A percentile compares a stretch with the other conserved stretches of the same genome.
Conservation (phyloP, 35 echinoderm and acorn worm species). For the Chiridota heheva region DNA sequence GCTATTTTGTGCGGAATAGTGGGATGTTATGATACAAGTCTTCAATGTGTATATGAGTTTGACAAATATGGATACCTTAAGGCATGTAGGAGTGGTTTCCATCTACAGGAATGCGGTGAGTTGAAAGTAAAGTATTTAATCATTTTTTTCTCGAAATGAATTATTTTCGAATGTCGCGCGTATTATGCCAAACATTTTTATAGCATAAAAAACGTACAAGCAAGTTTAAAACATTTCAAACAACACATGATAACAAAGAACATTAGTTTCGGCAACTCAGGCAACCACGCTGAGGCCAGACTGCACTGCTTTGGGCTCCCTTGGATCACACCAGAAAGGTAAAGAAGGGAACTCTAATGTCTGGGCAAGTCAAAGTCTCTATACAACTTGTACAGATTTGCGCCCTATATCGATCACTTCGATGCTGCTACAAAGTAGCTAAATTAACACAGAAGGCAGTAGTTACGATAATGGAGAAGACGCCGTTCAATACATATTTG, state of each 20-base stretch:
- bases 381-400: too few relatives aligned
- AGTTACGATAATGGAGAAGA: too few relatives aligned
- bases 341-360: too few relatives aligned
- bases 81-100: slow-evolving; percentile 51
- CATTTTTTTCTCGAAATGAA: background rate
- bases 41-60: slow-evolving; percentile 31
- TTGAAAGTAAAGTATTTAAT: background rate
- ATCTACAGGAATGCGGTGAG: slow-evolving; percentile 51
- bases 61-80: slow-evolving; percentile 15
- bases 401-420: too few relatives aligned
- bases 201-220: background rate
- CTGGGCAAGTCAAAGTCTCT: too few relatives aligned
- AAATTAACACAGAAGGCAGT: too few relatives aligned
- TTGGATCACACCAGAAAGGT: too few relatives aligned
- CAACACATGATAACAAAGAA: background rate
- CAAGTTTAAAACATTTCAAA: background rate
- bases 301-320: too few relatives aligned
- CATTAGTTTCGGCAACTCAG: background rate
- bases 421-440: too few relatives aligned
- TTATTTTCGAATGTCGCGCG: background rate
- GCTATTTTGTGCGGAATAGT: too few relatives aligned
- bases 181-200: background rate
- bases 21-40: slow-evolving; percentile 3
- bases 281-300: too few relatives aligned
- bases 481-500: too few relatives aligned